Evolutionary conservation across 2,888 invertebrate species (phyloP), one percentile per base, ranked within the genome.

Genomic region (Baccha elongata): DNA sequence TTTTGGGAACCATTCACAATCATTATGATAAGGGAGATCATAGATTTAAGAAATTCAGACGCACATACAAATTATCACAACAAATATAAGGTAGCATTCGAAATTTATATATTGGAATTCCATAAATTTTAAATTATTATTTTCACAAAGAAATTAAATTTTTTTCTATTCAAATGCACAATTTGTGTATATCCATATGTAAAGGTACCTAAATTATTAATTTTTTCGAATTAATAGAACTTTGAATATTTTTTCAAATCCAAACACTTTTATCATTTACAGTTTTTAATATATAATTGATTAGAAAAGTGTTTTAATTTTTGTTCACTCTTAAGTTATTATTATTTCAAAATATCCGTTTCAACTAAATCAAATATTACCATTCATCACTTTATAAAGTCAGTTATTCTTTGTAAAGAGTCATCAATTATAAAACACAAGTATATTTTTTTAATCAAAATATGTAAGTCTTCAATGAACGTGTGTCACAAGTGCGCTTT

Each of bases 291-390:
- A 6, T 32, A 32, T 32, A 8, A 32, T 8, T 32, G 26, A 26
- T n/a, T n/a, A n/a, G n/a, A 17, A 32, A 11, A 19, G 4, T 52
- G 3, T 53, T 21, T 8, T 21, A 11, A 35, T 19, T 19, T n/a
- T 53, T 6, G 6, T n/a, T n/a, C n/a, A n/a, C n/a, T n/a, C n/a
- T n/a, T n/a, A n/a, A n/a, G n/a, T n/a, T n/a, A n/a, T n/a, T 32
- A 19, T 19, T 53, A 17, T 35, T 32, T 35, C 3, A 2, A 44
- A 4, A 11, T 19, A 44, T 10, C 17, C 13, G n/a, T 44, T 19
- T 21, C 2, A 23, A 79, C 79, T 79, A 62, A 79, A 32, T 2
- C 19, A 23, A 67, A 29, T 35, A 13, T n/a, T n/a, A 26, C 37
- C 13, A 44, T 44, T 17, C 37, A 13, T 8, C 32, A 44, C 29